Conservation (phyloP, 2,797 vertebrate genomes). For the Pangasius krempfi region DNA sequence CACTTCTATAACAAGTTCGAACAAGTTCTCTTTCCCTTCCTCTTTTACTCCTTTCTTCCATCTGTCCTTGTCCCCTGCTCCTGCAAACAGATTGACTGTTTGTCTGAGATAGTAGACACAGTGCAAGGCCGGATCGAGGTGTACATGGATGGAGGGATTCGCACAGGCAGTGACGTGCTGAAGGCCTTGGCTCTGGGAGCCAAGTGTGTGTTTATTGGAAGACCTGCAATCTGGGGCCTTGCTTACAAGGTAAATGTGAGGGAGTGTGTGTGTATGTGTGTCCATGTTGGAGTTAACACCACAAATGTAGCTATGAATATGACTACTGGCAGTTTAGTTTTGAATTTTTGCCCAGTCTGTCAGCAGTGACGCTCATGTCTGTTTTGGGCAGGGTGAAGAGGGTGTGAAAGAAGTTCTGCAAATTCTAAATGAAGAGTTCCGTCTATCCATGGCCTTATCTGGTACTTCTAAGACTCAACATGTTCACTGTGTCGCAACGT, state of each 20-base stretch:
- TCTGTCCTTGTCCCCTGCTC: neutral
- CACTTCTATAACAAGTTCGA: neutral
- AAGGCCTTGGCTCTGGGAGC: constrained; percentile 93
- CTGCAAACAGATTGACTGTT: constrained; percentile 84
- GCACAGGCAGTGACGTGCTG: constrained; percentile 88
- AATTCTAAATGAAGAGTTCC: constrained; percentile 90
- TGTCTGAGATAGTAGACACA: constrained; percentile 87
- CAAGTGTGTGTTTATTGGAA: constrained; percentile 91
- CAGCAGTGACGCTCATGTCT: neutral
- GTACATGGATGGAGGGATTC: constrained; percentile 91
- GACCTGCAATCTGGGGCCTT: constrained; percentile 92
- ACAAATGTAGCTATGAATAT: neutral
- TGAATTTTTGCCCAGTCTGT: neutral
- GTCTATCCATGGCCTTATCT: constrained; percentile 86
- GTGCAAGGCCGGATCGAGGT: constrained; percentile 88
- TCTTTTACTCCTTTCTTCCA: neutral
- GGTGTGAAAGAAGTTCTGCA: constrained; percentile 86
- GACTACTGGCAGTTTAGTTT: neutral
- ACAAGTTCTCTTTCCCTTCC: neutral
- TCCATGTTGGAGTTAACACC: neutral
- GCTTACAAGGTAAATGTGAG: constrained; percentile 84
- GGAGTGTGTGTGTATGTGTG: neutral
- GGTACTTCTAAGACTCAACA: constrained; percentile 71
- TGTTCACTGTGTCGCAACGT: neutral
- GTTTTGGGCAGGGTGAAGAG: constrained; percentile 81